Evolutionary conservation across 2,113 vertebrate genomes (phyloP), one percentile per base, ranked within the genome.

Genomic region (Corythoichthys intestinalis): DNA sequence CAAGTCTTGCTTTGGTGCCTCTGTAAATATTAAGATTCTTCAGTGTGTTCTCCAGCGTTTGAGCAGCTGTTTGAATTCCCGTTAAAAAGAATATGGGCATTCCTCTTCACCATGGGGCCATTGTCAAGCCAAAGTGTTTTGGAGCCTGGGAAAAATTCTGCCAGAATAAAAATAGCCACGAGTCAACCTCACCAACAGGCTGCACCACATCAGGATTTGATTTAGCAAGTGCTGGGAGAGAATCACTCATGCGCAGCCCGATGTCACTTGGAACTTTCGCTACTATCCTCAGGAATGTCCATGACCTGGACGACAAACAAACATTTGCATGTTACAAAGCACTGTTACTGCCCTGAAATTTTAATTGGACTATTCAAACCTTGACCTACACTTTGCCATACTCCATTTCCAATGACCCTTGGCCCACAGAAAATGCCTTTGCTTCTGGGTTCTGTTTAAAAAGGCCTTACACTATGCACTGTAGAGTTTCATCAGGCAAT

Each of bases 51-150:
- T 91, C 84, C 77, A 94, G 86, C 3, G 88, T 93, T 75, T 79
- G 89, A 2, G 91, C 77, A 0, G 94, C 93, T 66, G 93, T 90
- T 78, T 94, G 94, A 69, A 94, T 94, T 78, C 94, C 95, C 96
- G 79, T 57, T 75, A 15, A 53, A 77, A 62, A 66, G 37, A 48
- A 44, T 34, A 35, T 57, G 4, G 41, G 59, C 58, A 63, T 65
- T 75, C 64, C 37, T 6, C 35, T 60, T 66, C 52, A 62, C 70
- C 66, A 39, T 28, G 60, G 56, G 48, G n/a, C 2, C 8, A 39
- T 38, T 73, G 13, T 67, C 50, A n/a, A 58, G 69, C 37, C 67
- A 44, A 72, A 54, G 7, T 50, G 39, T 59, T 72, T 75, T n/a
- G 38, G 46, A 70, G 69, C 70, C 63, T 70, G 39, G 2, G 72